Evolutionary conservation across 1,140 invertebrate genomes (phyloP), one percentile per base, ranked within the genome.

Genomic region (Ectropis grisescens): DNA sequence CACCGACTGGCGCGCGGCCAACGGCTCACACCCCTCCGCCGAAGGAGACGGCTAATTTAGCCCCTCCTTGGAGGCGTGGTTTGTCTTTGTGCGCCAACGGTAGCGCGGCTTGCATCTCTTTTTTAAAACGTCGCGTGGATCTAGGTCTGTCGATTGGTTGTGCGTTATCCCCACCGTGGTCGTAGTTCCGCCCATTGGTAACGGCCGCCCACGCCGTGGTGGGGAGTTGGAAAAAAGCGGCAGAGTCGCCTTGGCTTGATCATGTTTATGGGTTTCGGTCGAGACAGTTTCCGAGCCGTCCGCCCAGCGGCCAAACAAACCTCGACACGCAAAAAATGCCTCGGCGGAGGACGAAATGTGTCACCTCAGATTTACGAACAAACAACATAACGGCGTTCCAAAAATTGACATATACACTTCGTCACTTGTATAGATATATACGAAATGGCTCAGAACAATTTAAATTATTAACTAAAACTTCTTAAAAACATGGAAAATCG

Each of bases 211-310:
- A 53, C 41, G 32, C 33, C 16, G 34, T 41, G 42, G 53, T 56
- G 50, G 50, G 60, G 61, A 45, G 58, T 45, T 37, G 47, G 69
- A 62, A 75, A 67, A 70, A 68, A 68, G 62, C 59, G 67, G 60
- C 50, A 64, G 45, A 60, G 58, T 64, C 60, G 61, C 44, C 36
- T 48, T 39, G 61, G 60, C 53, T 60, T 51, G 65, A 65, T 68
- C 62, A 74, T 76, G 75, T 80, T 80, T 80, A 80, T 80, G 71
- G 68, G 65, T 69, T 70, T 75, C 68, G 61, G 66, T 54, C 64
- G 68, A 72, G 69, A 61, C 62, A 68, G 59, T 62, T 67, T 36
- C 45, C 47, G 43, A 52, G 58, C 59, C 50, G 55, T 58, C 61
- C 58, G 51, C 59, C 50, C n/a, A n/a, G 47, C 60, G 58, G 43